A percentile compares a stretch with the other conserved stretches of the same genome.
These are phyloP conservation scores for Camponotus pennsylvanicus DNA, from an alignment of 1,140 invertebrate genomes.

Conservation along the genomic window DNA sequence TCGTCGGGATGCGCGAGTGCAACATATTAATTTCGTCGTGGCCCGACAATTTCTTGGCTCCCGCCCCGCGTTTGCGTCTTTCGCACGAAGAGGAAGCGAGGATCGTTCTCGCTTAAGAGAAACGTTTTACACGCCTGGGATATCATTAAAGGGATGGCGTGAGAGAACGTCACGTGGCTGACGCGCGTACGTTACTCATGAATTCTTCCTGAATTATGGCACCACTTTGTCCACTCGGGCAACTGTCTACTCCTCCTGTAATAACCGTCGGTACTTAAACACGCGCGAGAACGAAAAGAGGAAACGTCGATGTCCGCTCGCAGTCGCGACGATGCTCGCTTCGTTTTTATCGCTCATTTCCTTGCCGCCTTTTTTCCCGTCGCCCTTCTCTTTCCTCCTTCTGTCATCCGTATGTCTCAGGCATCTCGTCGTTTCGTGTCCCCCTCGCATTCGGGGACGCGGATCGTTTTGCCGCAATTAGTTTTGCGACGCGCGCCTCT, in stretches of 20 bases:
- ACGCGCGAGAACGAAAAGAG: slow-evolving; percentile 5
- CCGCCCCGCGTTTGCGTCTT: not conserved
- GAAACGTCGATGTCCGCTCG: slow-evolving; percentile 14
- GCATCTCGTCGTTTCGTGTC: slow-evolving; percentile 20
- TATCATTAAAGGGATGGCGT: slow-evolving; percentile 62
- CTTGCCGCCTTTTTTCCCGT: slow-evolving; percentile 15
- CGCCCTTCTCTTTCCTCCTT: slow-evolving; percentile 56
- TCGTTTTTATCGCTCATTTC: slow-evolving; percentile 54
- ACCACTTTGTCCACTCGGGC: slow-evolving; percentile 68
- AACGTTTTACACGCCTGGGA: slow-evolving; percentile 51
- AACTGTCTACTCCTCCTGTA: slow-evolving; percentile 60
- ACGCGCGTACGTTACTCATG: slow-evolving; percentile 61
- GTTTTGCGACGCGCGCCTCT: slow-evolving; percentile 70
- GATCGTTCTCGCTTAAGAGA: slow-evolving; percentile 65
- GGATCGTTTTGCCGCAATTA: slow-evolving; percentile 81
- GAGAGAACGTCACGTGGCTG: slow-evolving; percentile 49
- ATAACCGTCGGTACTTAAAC: slow-evolving; percentile 66
- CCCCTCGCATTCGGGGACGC: slow-evolving; percentile 40
- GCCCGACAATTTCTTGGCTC: not conserved
- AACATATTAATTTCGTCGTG: slow-evolving; percentile 28
- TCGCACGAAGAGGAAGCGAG: slow-evolving; percentile 12
- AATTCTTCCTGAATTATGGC: slow-evolving; percentile 71
- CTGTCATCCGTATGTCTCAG: slow-evolving; percentile 6
- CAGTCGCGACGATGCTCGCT: not conserved
- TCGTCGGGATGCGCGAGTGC: slow-evolving; percentile 16